Base-by-base conservation (phyloP, 2,113 vertebrate genomes). In the Nerophis lumbriciformis region DNA sequence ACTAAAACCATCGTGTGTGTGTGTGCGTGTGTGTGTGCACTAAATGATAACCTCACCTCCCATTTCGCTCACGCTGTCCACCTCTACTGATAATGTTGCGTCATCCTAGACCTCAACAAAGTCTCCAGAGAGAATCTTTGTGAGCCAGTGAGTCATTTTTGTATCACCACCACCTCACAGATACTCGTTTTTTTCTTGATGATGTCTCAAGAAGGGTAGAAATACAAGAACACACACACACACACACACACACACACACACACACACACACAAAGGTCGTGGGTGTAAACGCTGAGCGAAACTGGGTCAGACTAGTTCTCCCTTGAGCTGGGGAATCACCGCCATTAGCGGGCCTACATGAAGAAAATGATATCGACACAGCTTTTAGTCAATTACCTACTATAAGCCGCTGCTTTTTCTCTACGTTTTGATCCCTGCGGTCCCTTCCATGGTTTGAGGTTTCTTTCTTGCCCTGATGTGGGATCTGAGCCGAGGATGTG, bases 21-120 rank as follows among this genome's bases (percentile, higher is more conserved):
- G 63, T 60, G 16, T 21, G 47, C 7, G 21, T 57, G 35, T 74
- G 48, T 71, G 65, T 77, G 53, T 6, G 6, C 65, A 65, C 52
- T 86, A 80, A 89, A 83, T 88, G 83, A 81, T 16, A 36, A 21
- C 54, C 11, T 48, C 55, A 44, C 35, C 8, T 66, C 61, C 73
- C 48, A 82, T 75, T 72, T 83, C 78, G 28, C 51, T 72, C 83
- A 77, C 77, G 66, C 69, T n/a, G 51, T 51, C 16, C 47, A 14
- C 16, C 68, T 51, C 50, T 56, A 13, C 59, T 21, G 54, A 69
- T 35, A 55, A 69, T 48, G 21, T 66, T 42, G 47, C 28, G 21
- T 44, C 65, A 42, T 44, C 45, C 61, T 57, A 13, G 8, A 50
- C 55, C 49, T 6, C 49, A 44, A 61, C 66, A 14, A 28, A 13